phyloP scores from a whole-genome alignment of 2,113 vertebrate species.

The Lamprologus tigripictilis region DNA sequence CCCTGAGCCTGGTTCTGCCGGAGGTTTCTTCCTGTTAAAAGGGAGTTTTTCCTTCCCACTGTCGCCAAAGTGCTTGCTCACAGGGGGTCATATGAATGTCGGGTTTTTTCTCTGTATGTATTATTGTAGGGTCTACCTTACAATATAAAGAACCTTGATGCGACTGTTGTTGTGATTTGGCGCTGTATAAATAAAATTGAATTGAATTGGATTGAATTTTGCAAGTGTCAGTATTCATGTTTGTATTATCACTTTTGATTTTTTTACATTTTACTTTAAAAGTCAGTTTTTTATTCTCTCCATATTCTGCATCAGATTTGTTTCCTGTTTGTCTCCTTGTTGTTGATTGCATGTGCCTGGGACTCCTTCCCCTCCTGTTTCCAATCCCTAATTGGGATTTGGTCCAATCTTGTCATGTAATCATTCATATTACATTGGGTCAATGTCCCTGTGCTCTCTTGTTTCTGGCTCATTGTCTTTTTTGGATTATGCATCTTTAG shows the following conservation, averaged over 20 bases:
- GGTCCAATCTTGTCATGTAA: not conserved
- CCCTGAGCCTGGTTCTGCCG: too few relatives aligned
- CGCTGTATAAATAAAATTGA: not conserved
- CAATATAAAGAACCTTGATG: too few relatives aligned
- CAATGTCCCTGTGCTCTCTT: not conserved
- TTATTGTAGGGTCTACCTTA: too few relatives aligned
- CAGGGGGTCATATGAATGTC: fast-evolving
- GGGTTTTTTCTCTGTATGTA: too few relatives aligned
- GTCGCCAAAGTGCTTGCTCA: too few relatives aligned
- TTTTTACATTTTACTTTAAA: not conserved
- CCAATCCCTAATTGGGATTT: not conserved
- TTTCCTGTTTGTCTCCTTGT: not conserved
- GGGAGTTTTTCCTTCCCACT: too few relatives aligned
- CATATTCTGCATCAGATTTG: not conserved
- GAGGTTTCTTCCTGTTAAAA: too few relatives aligned
- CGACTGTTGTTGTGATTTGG: too few relatives aligned
- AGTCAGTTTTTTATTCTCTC: not conserved
- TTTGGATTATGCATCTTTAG: not conserved
- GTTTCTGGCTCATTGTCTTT: not conserved
- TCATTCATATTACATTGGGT: not conserved
- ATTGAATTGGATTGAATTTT: not conserved
- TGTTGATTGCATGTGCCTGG: not conserved
- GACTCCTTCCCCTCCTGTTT: not conserved
- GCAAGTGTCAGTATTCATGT: not conserved
- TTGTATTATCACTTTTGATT: not conserved